These are phyloP conservation scores for Hemicordylus capensis DNA, from an alignment of 2,113 vertebrate genomes.

Conservation along the genomic window DNA sequence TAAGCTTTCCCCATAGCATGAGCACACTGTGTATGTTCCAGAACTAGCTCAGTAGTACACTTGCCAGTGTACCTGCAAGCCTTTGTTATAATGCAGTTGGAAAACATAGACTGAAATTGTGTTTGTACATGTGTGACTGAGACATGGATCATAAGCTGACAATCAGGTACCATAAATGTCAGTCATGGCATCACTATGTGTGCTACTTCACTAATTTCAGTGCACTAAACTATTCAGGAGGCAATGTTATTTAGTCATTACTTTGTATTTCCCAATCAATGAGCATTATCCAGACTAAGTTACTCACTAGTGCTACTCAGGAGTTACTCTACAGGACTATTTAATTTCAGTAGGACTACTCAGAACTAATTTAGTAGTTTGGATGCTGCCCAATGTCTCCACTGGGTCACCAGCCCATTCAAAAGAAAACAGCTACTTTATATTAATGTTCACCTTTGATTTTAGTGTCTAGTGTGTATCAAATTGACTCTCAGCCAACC, in stretches of 20 bases:
- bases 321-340: too few species aligned
- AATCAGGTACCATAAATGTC: neutral
- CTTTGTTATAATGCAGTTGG: constrained; percentile 18
- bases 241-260: neutral
- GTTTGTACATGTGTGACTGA: neutral
- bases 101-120: neutral
- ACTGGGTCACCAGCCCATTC: neutral
- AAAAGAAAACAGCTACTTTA: neutral
- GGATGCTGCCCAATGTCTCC: neutral
- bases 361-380: too few species aligned
- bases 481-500: neutral
- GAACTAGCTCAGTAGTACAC: constrained; percentile 20
- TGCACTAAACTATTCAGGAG: neutral
- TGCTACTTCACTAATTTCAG: neutral
- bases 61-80: constrained; percentile 13
- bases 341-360: too few species aligned
- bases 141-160: neutral
- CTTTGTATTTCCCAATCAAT: neutral
- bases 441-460: neutral
- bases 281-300: too few species aligned
- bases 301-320: too few species aligned
- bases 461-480: neutral
- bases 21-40: neutral
- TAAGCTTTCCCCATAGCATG: constrained; percentile 17
- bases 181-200: neutral